Percentiles rank a stretch among this genome's conserved stretches.
These are phyloP conservation scores for Panorpa germanica DNA, from an alignment of 2,888 invertebrate species.

Conservation along the genomic window DNA sequence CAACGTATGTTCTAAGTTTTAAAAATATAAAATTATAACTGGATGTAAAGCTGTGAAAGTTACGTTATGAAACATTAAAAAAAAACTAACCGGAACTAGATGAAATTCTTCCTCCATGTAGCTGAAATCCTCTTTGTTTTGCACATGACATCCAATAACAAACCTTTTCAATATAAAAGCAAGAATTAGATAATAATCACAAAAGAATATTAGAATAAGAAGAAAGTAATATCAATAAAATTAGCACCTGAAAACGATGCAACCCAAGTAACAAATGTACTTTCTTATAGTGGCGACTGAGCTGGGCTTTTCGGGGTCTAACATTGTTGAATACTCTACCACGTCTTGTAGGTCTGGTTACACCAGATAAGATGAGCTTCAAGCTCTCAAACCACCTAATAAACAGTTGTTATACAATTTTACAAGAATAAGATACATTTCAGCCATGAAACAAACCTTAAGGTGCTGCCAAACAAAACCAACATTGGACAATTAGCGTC, in stretches of 20 bases:
- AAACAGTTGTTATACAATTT: conserved; percentile 5
- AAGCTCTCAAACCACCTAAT: conserved; percentile 83
- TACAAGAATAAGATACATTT: not conserved
- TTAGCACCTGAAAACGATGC: conserved; percentile 51
- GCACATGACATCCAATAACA: conserved; percentile 98
- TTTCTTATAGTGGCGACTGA: conserved; percentile 82
- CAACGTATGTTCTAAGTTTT: conserved; percentile 57
- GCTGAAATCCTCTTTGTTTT: conserved; percentile 78
- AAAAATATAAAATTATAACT: conserved; percentile 10
- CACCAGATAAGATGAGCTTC: conserved; percentile 77
- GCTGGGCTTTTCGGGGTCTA: conserved; percentile 70
- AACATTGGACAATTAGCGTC: conserved; percentile 46
- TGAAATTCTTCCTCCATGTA: conserved; percentile 62
- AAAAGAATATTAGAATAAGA: conserved; percentile 15
- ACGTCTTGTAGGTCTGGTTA: conserved; percentile 84
- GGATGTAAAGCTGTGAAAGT: conserved; percentile 5
- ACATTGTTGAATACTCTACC: conserved; percentile 76
- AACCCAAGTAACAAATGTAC: conserved; percentile 72
- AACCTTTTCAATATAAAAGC: conserved; percentile 25
- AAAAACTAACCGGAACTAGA: too few relatives aligned
- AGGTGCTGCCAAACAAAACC: conserved; percentile 79
- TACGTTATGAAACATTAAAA: conserved; percentile 18
- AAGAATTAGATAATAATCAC: not conserved
- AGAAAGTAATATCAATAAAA: not conserved
- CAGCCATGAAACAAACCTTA: conserved; percentile 29